Evolutionary conservation across 2,797 vertebrate species (phyloP), one percentile per base, ranked within the genome.

Genomic region (Acanthiza pusilla): DNA sequence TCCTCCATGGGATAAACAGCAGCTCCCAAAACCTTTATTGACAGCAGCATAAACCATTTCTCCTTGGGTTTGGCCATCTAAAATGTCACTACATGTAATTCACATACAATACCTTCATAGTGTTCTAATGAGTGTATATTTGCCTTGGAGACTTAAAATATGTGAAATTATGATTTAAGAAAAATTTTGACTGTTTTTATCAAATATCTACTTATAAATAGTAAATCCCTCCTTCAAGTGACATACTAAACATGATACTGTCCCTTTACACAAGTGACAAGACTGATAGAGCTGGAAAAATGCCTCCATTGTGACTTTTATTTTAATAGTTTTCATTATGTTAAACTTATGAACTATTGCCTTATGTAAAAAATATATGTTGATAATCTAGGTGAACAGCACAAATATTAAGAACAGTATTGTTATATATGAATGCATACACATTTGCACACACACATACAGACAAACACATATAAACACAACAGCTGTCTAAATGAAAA

Each of bases 101-200:
- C 26, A 50, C 23, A n/a, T 72, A 38, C 16, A 12, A 22, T 62
- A 34, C 10, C 23, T 93, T 40, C 14, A 48, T 38, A 13, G 11
- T 80, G 4, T 58, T 72, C 62, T 93, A 51, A 68, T 73, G 18
- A 51, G 16, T 62, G 54, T 79, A 3, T 63, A 51, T 70, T 89
- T 93, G 38, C n/a, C 94, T 81, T 26, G 26, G 30, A 72, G 22
- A 48, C n/a, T 45, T 58, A 29, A 85, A 92, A 92, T 48, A 68
- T 2, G 7, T 63, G 55, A 61, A 81, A 63, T 53, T 57, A 36
- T n/a, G 17, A 60, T 6, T 48, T 75, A 54, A 14, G 8, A 71
- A 87, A 62, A 66, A 48, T 4, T 55, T 13, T 38, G 22, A 40
- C 21, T 83, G n/a, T 40, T 88, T 74, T 53, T 34, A 36, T 90